These are phyloP conservation scores for Morphnarchus princeps DNA, from an alignment of 2,113 vertebrate genomes.

Conservation along the genomic window DNA sequence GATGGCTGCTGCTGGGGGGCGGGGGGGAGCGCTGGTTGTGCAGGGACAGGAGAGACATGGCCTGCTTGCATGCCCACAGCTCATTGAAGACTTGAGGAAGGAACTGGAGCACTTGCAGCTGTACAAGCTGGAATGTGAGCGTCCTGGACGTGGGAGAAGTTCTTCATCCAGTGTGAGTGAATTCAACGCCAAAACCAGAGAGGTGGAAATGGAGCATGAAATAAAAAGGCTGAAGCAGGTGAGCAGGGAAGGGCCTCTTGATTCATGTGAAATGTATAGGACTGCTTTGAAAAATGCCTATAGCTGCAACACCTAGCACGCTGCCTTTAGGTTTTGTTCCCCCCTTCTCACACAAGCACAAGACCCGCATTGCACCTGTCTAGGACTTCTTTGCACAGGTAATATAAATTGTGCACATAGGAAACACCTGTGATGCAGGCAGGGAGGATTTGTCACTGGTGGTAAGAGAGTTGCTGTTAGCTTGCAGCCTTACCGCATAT, in stretches of 20 bases:
- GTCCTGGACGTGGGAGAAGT: constrained; percentile 79
- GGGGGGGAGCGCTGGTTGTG: background rate
- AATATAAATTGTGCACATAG: background rate
- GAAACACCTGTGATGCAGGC: background rate
- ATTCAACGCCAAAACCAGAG: constrained; percentile 84
- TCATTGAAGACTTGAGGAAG: constrained; percentile 92
- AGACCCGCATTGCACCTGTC: background rate
- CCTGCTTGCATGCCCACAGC: constrained; percentile 68
- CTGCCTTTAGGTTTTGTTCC: background rate
- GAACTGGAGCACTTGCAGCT: constrained; percentile 94
- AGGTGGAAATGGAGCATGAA: constrained; percentile 93
- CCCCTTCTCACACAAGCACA: background rate
- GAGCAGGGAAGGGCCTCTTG: background rate
- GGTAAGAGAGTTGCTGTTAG: background rate
- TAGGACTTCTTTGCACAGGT: background rate
- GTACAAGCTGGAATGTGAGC: constrained; percentile 90
- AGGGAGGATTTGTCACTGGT: background rate
- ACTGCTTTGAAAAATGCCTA: background rate
- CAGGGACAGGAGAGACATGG: background rate
- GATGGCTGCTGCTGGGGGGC: background rate
- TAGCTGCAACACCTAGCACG: background rate
- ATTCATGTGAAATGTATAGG: background rate
- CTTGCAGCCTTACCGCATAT: background rate
- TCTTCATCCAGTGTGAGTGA: constrained; percentile 82
- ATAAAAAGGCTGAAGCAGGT: constrained; percentile 95